Evolutionary conservation across 2,888 invertebrate genomes (phyloP), one percentile per base, ranked within the genome.

Genomic region (Pocota personata): DNA sequence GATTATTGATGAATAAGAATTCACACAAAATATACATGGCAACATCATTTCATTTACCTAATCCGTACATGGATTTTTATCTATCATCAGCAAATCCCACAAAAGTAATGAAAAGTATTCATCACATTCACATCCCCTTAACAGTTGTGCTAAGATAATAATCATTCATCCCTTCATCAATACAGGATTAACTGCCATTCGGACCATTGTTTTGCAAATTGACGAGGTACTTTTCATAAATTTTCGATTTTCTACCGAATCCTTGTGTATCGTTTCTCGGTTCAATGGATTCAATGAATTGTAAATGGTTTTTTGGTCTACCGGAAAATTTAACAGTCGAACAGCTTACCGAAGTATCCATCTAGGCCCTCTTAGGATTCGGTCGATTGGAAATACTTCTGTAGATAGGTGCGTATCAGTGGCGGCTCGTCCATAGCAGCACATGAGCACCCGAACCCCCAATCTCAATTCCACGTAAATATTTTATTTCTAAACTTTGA

Each of bases 271-370:
- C 58, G 48, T 62, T 79, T 69, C 43, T 69, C 78, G 78, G 55
- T 57, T 78, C 73, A 83, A 32, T 48, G 62, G 16, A 75, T 71
- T 48, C 75, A 64, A 75, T 84, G 79, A 79, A 75, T 79, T 48
- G 55, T 48, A 73, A 84, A 79, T 79, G 83, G 24, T 57, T 77
- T 57, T 77, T 57, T 75, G 79, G 62, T 82, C 58, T 82, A 67
- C 69, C 75, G 69, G 50, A 48, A 75, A 78, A 83, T 83, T 83
- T 83, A 83, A 79, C 83, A 79, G 57, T 84, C 58, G 73, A 79
- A 79, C 79, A 75, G 58, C 72, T 71, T 69, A 43, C 46, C 62
- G 40, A 75, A 75, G 73, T 78, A 48, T 32, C 60, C 66, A 57
- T 72, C 48, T 16, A 72, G 69, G 83, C 62, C 69, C 83, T 84